Base-by-base conservation (phyloP, 2,113 vertebrate species). In the Phaethornis superciliosus region DNA sequence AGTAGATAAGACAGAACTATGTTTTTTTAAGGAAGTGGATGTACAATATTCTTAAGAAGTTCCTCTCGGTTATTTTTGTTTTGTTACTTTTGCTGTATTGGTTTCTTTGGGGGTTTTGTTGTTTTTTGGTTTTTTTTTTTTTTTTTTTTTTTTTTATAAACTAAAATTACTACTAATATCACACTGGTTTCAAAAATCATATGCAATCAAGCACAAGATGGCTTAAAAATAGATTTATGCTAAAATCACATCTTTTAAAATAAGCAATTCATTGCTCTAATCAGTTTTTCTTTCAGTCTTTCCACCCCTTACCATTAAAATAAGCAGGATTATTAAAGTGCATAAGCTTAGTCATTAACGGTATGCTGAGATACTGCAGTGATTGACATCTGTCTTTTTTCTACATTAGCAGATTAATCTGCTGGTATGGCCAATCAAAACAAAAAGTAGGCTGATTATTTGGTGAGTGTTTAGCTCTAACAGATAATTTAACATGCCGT, bases 331-430 rank as follows among this genome's bases (percentile, higher is more conserved):
- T 95, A 95, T 93, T 88, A 93, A 95, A 92, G 86, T 59, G 22
- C 83, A 70, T 71, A 88, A 90, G 68, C 27, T 94, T 93, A 94
- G 72, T 93, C 81, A 96, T 94, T 96, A 95, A 68, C 49, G 7
- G 44, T 46, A 19, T 89, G 79, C 44, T 35, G 72, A 67, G 3
- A 88, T 89, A 47, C 6, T 76, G 16, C 26, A 33, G 16, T 96
- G 96, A 96, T 91, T 95, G 94, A 94, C 94, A 88, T 77, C 81
- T 95, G 85, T 94, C 95, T 90, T 91, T 52, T 52, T 89, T 65
- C 77, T 40, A 15, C 71, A 94, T 91, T 89, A 93, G 85, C 8
- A 93, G 64, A 35, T 86, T 90, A 90, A 95, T 93, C 76, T 81
- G 8, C 35, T 54, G 21, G 33, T 75, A 81, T 81, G 85, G 82